phyloP scores from a whole-genome alignment of 64 coral and sea anemone species.

The Actinia tenebrosa region DNA sequence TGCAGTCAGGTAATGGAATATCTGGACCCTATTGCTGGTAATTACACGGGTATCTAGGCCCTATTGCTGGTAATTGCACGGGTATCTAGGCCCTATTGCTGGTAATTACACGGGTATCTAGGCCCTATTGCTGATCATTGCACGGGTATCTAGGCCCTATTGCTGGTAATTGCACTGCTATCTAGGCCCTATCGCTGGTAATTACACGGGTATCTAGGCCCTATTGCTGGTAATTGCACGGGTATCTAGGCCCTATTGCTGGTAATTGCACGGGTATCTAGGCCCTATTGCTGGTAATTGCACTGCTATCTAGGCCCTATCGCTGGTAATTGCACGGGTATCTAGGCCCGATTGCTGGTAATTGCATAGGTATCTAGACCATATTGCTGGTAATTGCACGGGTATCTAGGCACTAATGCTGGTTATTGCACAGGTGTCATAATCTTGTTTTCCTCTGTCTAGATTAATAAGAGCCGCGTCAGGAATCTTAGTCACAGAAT shows the following conservation, averaged over 20 bases:
- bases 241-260: not conserved
- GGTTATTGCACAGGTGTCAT: not conserved
- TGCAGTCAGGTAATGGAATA: constrained; percentile 50
- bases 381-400: not conserved
- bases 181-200: too few species aligned
- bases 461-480: constrained; percentile 77
- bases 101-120: not conserved
- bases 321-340: too few species aligned
- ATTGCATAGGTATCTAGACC: not conserved
- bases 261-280: not conserved
- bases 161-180: not conserved
- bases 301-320: not conserved
- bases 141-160: not conserved
- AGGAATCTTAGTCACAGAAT: constrained; percentile 44
- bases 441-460: not conserved
- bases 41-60: not conserved
- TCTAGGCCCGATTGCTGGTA: not conserved
- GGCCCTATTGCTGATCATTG: not conserved
- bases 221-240: not conserved
- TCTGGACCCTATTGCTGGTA: not conserved
- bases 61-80: not conserved
- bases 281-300: not conserved
- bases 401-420: not conserved
- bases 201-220: not conserved
- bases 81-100: not conserved